phyloP scores from a whole-genome alignment of 2,113 vertebrate species.

The Tetrax tetrax region DNA sequence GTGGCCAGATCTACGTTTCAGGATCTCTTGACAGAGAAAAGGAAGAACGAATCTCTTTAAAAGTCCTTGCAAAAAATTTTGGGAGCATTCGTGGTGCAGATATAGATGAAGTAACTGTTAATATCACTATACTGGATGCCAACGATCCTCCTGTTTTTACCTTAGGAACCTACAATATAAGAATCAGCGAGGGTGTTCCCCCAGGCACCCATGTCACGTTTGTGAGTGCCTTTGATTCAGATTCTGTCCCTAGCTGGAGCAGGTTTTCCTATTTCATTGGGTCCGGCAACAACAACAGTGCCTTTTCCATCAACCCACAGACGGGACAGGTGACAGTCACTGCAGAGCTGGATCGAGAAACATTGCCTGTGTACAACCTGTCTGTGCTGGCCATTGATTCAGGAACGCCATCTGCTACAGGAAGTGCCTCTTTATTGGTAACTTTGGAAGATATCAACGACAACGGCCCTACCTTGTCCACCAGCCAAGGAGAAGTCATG shows the following conservation, averaged over 20 bases:
- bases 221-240: constrained; percentile 93
- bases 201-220: constrained; percentile 91
- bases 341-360: constrained; percentile 90
- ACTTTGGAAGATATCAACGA: constrained; percentile 96
- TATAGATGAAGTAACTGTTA: constrained; percentile 94
- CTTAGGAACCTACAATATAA: constrained; percentile 84
- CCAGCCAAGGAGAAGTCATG: constrained; percentile 85
- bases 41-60: constrained; percentile 91
- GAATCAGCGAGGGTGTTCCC: constrained; percentile 90
- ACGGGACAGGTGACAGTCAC: constrained; percentile 94
- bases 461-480: constrained; percentile 88
- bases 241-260: constrained; percentile 97
- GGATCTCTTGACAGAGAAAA: constrained; percentile 92
- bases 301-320: constrained; percentile 92
- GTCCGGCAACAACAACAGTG: constrained; percentile 81
- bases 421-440: constrained; percentile 87
- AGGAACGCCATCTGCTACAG: constrained; percentile 88
- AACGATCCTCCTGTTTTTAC: constrained; percentile 95
- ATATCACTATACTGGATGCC: constrained; percentile 93
- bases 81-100: constrained; percentile 93
- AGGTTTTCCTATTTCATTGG: constrained; percentile 92
- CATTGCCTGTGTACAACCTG: constrained; percentile 88
- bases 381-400: constrained; percentile 90
- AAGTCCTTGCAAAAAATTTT: constrained; percentile 92
- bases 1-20: constrained; percentile 91